Base-by-base conservation (phyloP, 2,888 invertebrate species). In the Xylocampa areola region DNA sequence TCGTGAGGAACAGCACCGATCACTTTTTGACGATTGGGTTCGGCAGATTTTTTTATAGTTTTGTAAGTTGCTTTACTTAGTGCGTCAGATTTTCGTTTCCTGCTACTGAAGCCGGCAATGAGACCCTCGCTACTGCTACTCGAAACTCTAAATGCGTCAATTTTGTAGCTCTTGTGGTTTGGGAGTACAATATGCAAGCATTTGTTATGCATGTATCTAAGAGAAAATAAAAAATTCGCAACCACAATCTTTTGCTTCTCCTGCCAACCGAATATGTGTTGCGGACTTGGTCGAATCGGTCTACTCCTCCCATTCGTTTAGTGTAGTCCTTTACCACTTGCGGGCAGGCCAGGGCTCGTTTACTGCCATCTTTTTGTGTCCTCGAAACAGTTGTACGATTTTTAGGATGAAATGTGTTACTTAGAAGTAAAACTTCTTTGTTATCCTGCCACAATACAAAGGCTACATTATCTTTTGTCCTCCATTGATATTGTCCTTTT, bases 351-450 rank as follows among this genome's bases (percentile, higher is more conserved):
- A 59, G 4, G 29, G 48, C 50, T 27, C 35, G 25, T 48, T 66
- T 66, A 10, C 44, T 23, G 7, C 61, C 66, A 66, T 66, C 58
- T n/a, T 66, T 62, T 7, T 53, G 50, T 40, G 55, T 55, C 43
- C 55, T 52, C 52, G 11, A 39, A 49, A 52, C 55, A 29, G 11
- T 11, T 11, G 29, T 29, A 11, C 11, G n/a, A 11, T 29, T 2
- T 11, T 11, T 29, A 29, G 29, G 29, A 29, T 29, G 29, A 11
- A 29, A 29, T 11, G 29, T 11, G n/a, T n/a, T 29, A 29, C 29
- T 29, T 11, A 29, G 11, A n/a, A 29, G n/a, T 29, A 11, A 11
- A 11, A 29, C 29, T n/a, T 29, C 11, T 37, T 37, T 37, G 11
- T 21, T 37, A 13, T 60, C 53, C 39, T 45, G 48, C 53, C 43